phyloP scores from a whole-genome alignment of 2,888 invertebrate species.

The Dasypogon diadema region DNA sequence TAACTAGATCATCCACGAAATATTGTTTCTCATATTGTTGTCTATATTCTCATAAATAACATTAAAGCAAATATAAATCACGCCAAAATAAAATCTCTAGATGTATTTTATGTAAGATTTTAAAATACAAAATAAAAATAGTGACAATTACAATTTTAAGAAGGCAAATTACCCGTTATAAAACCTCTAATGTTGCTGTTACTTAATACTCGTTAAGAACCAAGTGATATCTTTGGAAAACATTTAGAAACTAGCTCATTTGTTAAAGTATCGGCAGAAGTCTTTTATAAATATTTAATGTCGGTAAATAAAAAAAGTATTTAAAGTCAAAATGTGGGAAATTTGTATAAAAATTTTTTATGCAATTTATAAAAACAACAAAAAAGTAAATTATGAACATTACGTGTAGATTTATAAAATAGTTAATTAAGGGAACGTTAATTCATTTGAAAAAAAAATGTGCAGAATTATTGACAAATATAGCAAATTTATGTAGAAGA shows the following conservation, averaged over 20 bases:
- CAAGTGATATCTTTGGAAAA: conserved; percentile 31
- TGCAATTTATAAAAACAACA: conserved; percentile 37
- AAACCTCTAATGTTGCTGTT: conserved; percentile 34
- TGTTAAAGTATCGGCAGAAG: conserved; percentile 21
- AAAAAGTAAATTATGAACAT: background rate
- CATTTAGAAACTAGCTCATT: conserved; percentile 18
- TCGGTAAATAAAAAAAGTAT: background rate
- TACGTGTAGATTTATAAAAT: background rate
- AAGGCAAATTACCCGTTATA: conserved; percentile 4
- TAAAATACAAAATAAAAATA: background rate
- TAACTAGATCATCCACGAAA: no score
- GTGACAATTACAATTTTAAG: background rate
- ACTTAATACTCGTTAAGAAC: conserved; percentile 29
- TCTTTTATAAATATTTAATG: conserved; percentile 20
- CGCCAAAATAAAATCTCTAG: background rate
- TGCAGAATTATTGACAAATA: background rate
- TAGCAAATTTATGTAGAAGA: conserved; percentile 29
- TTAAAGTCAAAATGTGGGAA: background rate
- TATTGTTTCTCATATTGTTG: no score
- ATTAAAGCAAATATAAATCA: background rate
- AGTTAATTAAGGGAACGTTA: background rate
- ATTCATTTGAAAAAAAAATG: background rate
- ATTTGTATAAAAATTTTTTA: conserved; percentile 38
- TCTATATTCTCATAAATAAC: background rate
- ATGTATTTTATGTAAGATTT: background rate